Conservation (phyloP, 2,888 invertebrate genomes). For the Eristalis pertinax region DNA sequence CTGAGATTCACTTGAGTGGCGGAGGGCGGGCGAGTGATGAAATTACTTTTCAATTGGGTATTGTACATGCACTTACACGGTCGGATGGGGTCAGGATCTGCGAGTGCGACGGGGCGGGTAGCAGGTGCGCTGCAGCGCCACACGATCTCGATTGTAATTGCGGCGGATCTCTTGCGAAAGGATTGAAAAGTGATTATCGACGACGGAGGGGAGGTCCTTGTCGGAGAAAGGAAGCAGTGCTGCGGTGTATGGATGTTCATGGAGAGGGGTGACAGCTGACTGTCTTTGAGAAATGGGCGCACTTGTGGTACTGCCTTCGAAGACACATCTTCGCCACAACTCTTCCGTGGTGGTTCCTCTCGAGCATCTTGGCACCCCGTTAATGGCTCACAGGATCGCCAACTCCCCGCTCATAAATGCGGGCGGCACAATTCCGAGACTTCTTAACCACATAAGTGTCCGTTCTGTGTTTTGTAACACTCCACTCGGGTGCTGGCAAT, state of each 20-base stretch:
- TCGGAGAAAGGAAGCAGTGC: too few relatives aligned
- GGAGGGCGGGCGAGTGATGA: slow-evolving; percentile 46
- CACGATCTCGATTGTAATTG: slow-evolving; percentile 29
- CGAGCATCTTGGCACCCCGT: not conserved
- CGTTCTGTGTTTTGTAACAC: not conserved
- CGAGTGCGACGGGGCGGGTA: not conserved
- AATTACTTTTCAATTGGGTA: slow-evolving; percentile 67
- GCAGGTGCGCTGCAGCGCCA: slow-evolving; percentile 5
- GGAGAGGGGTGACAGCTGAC: too few relatives aligned
- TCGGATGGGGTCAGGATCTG: slow-evolving; percentile 21
- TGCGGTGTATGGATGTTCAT: not conserved
- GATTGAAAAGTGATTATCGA: slow-evolving; percentile 50
- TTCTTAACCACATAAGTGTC: not conserved
- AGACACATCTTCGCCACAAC: too few relatives aligned
- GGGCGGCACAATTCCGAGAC: not conserved
- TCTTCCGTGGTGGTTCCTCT: too few relatives aligned
- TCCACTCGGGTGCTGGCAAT: not conserved
- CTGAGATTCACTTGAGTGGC: slow-evolving; percentile 26
- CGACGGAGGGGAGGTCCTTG: not conserved
- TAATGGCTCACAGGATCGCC: not conserved
- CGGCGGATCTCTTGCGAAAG: not conserved
- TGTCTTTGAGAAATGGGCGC: too few relatives aligned
- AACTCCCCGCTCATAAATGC: not conserved
- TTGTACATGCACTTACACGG: slow-evolving; percentile 10
- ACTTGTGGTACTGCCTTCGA: too few relatives aligned